Evolutionary conservation across 1,140 invertebrate species (phyloP).

Genomic region (Camponotus floridanus): DNA sequence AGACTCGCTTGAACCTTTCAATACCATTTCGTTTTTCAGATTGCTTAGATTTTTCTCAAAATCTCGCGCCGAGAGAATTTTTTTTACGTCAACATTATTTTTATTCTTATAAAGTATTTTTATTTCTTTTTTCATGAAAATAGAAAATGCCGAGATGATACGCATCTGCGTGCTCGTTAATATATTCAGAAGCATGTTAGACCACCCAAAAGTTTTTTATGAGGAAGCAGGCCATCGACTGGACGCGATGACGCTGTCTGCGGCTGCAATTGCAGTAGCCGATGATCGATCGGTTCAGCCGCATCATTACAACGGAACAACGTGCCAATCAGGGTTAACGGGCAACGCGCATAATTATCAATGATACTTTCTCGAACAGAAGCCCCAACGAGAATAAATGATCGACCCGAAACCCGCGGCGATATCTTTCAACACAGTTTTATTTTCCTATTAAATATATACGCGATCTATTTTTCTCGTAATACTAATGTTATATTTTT

Average conservation of each 20-base stretch:
- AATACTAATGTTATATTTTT: not conserved
- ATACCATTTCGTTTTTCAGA: not conserved
- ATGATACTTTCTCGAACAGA: conserved; percentile 56
- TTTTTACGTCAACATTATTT: too few species aligned
- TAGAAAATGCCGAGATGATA: not conserved
- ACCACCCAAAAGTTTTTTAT: conserved; percentile 14
- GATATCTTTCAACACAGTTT: not conserved
- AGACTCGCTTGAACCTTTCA: not conserved
- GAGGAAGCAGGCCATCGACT: conserved; percentile 14
- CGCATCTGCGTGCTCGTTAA: not conserved
- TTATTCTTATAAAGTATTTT: too few species aligned
- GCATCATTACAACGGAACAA: conserved; percentile 68
- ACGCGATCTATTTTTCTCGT: not conserved
- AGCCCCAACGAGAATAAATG: conserved; percentile 54
- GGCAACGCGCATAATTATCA: conserved; percentile 65
- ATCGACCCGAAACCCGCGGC: conserved; percentile 18
- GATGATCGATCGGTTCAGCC: conserved; percentile 60
- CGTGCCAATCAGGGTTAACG: conserved; percentile 68
- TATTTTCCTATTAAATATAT: conserved; percentile 4
- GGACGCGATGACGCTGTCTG: conserved; percentile 34
- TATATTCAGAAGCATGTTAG: not conserved
- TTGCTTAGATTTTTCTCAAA: not conserved
- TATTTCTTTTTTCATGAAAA: not conserved
- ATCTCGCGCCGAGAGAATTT: not conserved
- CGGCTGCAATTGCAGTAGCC: conserved; percentile 60